phyloP scores from a whole-genome alignment of 2,797 vertebrate genomes.

The Acipenser transmontanus region DNA sequence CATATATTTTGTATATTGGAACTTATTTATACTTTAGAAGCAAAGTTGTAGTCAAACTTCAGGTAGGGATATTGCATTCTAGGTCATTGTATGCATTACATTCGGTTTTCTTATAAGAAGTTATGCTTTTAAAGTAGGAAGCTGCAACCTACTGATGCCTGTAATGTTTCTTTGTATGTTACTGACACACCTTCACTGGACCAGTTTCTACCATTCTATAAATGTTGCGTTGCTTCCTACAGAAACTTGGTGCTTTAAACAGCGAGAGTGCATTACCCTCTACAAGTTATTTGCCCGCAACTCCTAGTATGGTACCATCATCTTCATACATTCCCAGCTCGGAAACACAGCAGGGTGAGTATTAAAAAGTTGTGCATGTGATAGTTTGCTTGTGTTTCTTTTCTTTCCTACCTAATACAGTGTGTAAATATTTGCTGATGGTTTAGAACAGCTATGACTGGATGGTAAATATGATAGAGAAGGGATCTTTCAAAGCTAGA shows the following conservation, averaged over 20 bases:
- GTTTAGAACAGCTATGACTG: background rate
- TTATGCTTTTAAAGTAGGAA: no score
- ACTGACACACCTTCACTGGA: no score
- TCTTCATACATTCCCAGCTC: slow-evolving; percentile 92
- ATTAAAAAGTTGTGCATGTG: background rate
- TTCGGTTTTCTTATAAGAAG: no score
- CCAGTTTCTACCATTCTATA: no score
- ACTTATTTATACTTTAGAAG: no score
- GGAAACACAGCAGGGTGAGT: slow-evolving; percentile 81
- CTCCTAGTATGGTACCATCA: slow-evolving; percentile 90
- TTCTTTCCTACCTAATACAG: background rate
- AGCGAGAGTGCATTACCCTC: slow-evolving; percentile 86
- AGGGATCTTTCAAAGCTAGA: background rate
- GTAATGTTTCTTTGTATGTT: no score
- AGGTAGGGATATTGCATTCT: no score
- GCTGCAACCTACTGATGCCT: no score
- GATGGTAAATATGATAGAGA: background rate
- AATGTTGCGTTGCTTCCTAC: slow-evolving; percentile 11
- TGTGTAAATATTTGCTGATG: background rate
- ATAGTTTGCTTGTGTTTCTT: background rate
- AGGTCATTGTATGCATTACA: no score
- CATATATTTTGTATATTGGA: no score
- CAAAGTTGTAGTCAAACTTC: no score
- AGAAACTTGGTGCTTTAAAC: slow-evolving; percentile 91
- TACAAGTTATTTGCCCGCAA: slow-evolving; percentile 91